Percentiles rank a stretch among this genome's conserved stretches.
Evolutionary conservation across 2,113 vertebrate species (phyloP).

Genomic region (Oenanthe oenanthe): DNA sequence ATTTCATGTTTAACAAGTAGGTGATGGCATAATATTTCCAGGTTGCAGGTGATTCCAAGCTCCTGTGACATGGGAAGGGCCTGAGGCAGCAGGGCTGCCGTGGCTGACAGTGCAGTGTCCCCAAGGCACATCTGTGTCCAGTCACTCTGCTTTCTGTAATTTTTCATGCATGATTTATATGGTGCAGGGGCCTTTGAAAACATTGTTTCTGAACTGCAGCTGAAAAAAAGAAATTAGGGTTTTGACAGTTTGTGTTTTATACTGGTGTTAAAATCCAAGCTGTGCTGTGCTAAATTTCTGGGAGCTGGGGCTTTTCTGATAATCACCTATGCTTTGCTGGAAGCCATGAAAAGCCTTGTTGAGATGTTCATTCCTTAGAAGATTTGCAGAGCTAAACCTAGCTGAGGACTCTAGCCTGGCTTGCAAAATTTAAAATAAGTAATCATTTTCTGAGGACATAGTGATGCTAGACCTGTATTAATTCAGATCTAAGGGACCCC

Average conservation of each 20-base stretch:
- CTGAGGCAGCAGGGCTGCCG: background rate
- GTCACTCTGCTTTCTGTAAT: background rate
- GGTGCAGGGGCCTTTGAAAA: background rate
- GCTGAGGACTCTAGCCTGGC: background rate
- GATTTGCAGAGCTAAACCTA: background rate
- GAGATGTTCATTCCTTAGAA: background rate
- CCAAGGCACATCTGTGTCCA: accelerated
- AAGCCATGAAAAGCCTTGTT: background rate
- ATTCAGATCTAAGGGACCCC: background rate
- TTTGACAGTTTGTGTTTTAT: background rate
- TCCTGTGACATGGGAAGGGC: background rate
- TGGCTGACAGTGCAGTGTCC: background rate
- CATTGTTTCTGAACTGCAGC: background rate
- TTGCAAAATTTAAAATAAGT: background rate
- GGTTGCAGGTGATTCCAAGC: background rate
- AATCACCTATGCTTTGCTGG: background rate
- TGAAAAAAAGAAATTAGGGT: background rate
- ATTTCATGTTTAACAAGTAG: background rate
- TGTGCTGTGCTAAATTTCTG: background rate
- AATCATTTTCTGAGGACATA: background rate
- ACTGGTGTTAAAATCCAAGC: background rate
- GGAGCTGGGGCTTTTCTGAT: background rate
- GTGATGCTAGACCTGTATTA: background rate
- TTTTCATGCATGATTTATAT: background rate
- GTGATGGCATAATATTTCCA: background rate